phyloP scores from a whole-genome alignment of 2,113 vertebrate species.

The Pomatorhinus ruficollis region DNA sequence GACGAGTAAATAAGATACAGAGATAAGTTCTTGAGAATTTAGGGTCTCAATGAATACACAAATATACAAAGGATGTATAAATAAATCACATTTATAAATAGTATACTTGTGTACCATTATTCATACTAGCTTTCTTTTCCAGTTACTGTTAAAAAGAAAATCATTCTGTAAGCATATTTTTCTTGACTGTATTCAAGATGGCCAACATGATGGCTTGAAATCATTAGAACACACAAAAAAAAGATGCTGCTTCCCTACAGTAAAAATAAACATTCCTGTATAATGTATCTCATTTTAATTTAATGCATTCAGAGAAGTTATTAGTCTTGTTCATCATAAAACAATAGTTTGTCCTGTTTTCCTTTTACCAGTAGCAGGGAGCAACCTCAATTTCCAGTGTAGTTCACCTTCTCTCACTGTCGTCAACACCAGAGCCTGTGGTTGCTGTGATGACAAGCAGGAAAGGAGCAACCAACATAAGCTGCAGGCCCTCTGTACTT shows the following conservation, averaged over 20 bases:
- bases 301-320: neutral
- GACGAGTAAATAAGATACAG: constrained; percentile 20
- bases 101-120: neutral
- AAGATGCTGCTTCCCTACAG: neutral
- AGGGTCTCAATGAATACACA: constrained; percentile 28
- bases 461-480: neutral
- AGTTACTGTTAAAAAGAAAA: neutral
- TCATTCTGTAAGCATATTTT: neutral
- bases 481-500: neutral
- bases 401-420: neutral
- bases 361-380: neutral
- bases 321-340: neutral
- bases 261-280: neutral
- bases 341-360: neutral
- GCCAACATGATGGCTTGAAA: neutral
- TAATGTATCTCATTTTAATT: neutral
- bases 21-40: constrained; percentile 50
- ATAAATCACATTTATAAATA: constrained; percentile 55
- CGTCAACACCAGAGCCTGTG: neutral
- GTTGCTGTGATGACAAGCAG: neutral
- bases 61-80: constrained; percentile 56
- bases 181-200: neutral
- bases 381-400: neutral
- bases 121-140: neutral
- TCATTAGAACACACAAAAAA: neutral